Conservation (phyloP, 2,797 vertebrate species). For the Gallinago stenura region DNA sequence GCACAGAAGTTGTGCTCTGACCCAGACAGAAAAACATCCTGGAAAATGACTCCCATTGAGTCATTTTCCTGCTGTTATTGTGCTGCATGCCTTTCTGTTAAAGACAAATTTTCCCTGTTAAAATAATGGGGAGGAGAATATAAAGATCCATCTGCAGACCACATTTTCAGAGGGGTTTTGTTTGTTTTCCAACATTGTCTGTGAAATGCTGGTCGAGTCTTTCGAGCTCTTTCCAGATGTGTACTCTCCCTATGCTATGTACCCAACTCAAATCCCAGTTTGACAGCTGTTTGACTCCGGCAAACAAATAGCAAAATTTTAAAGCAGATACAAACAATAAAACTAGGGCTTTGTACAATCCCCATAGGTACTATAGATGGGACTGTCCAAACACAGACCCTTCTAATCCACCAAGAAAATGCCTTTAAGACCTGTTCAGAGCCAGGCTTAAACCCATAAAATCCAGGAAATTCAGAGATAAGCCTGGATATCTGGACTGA, state of each 20-base stretch:
- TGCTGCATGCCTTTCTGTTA: conserved; percentile 49
- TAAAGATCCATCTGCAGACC: conserved; percentile 61
- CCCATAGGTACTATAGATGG: conserved; percentile 69
- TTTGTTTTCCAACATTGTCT: conserved; percentile 68
- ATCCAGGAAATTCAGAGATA: conserved; percentile 74
- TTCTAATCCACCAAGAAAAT: conserved; percentile 73
- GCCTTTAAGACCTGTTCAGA: conserved; percentile 73
- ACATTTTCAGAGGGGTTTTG: conserved; percentile 53
- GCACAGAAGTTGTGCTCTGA: conserved; percentile 16
- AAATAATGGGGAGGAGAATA: conserved; percentile 52
- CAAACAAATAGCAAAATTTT: conserved; percentile 69
- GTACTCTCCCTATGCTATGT: conserved; percentile 11
- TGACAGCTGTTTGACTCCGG: conserved; percentile 65
- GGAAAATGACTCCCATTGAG: conserved; percentile 35
- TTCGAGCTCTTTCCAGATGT: conserved; percentile 60
- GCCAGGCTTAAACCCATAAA: conserved; percentile 74
- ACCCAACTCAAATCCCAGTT: conserved; percentile 63
- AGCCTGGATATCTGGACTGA: conserved; percentile 67
- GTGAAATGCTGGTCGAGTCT: conserved; percentile 51
- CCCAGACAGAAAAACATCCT: conserved; percentile 41
- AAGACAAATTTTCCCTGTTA: conserved; percentile 39
- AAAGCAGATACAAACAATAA: conserved; percentile 69
- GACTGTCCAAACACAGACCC: conserved; percentile 61
- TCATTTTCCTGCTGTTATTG: conserved; percentile 57
- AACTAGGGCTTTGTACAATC: conserved; percentile 59